A percentile compares a stretch with the other conserved stretches of the same genome.
Conservation (phyloP, 2,113 vertebrate species). For the Melanotaenia duboulayi region DNA sequence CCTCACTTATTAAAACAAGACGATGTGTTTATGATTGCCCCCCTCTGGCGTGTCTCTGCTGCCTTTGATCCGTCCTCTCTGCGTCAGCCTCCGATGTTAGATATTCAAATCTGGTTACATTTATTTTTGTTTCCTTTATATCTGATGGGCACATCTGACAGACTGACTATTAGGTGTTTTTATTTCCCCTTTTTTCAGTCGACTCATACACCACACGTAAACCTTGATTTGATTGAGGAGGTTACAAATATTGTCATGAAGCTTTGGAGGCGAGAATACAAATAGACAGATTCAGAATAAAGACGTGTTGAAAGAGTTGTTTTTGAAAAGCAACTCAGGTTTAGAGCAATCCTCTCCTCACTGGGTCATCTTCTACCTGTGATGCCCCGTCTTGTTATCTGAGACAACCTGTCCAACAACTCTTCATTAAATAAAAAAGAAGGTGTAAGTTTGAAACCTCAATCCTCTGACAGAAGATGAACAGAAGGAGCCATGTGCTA, state of each 20-base stretch:
- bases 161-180: constrained; percentile 79
- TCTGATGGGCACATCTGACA: constrained; percentile 77
- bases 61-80: constrained; percentile 75
- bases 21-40: constrained; percentile 73
- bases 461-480: constrained; percentile 12
- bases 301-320: constrained; percentile 62
- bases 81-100: constrained; percentile 72
- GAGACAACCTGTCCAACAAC: constrained; percentile 50
- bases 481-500: neutral
- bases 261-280: constrained; percentile 63
- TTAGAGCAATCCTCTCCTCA: constrained; percentile 58
- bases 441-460: constrained; percentile 31
- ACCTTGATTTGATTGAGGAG: constrained; percentile 75
- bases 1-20: constrained; percentile 76
- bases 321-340: constrained; percentile 55
- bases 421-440: constrained; percentile 24
- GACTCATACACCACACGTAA: constrained; percentile 61
- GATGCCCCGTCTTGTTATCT: constrained; percentile 58
- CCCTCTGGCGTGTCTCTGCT: constrained; percentile 58
- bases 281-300: constrained; percentile 61
- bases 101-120: constrained; percentile 79
- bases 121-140: constrained; percentile 79
- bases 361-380: constrained; percentile 54
- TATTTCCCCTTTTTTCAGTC: constrained; percentile 60
- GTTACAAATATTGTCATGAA: constrained; percentile 71